Evolutionary conservation across 1,140 invertebrate species (phyloP), one percentile per base, ranked within the genome.

Genomic region (Diprion similis): DNA sequence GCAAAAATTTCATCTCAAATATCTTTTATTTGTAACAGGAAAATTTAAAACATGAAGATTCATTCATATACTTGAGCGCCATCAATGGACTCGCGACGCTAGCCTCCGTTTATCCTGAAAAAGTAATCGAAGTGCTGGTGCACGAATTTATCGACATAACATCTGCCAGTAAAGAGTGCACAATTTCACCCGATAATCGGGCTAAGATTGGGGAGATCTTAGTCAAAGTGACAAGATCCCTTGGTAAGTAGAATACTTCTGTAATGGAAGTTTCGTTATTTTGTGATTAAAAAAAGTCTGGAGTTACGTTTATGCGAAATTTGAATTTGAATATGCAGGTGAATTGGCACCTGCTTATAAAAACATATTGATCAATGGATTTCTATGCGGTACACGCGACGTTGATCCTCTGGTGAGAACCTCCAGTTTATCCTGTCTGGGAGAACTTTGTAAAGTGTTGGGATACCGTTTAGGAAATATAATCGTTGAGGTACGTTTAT

Each of bases 151-250:
- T 86, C 59, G 82, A 89, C 64, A 81, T 88, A 85, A 88, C 80
- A 68, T 77, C 85, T 70, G 76, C 80, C 37, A 75, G 71, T 45
- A 78, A 78, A 70, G 80, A 82, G 68, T 76, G 83, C 72, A 89
- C 91, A 70, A 86, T 90, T 78, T 77, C 82, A n/a, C 76, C 90
- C 11, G 91, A 93, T 85, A 86, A 92, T 64, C 85, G 93, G 77
- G 90, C 95, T 80, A 97, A 97, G 89, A 83, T 97, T 68, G 95
- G 95, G 8, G 95, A 98, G 90, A 91, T 93, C 77, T 85, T 97
- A 17, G 91, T 96, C 0, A 93, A 93, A 88, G 90, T 94, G 46
- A 92, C 91, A 2, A 92, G 91, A 86, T 85, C 84, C 73, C 88
- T 97, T 78, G 94, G 94, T 94, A 89, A 86, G 85, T n/a, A 19